These are phyloP conservation scores for Aelia acuminata DNA, from an alignment of 2,888 invertebrate genomes.

Conservation along the genomic window DNA sequence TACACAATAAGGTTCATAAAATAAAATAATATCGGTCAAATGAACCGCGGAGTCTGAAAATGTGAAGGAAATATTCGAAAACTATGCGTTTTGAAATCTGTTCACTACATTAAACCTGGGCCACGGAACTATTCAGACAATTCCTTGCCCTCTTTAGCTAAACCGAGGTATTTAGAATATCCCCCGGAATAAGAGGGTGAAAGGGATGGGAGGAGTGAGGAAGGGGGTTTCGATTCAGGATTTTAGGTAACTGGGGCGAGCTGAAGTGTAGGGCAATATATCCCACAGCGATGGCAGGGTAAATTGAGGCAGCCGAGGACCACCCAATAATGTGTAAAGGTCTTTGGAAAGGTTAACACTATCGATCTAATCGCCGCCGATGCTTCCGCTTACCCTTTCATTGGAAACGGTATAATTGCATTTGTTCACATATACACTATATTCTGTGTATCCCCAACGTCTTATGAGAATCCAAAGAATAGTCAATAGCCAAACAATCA, in stretches of 20 bases:
- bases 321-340: constrained; percentile 25
- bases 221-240: neutral
- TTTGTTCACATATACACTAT: too few relatives aligned
- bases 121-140: neutral
- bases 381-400: neutral
- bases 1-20: too few relatives aligned
- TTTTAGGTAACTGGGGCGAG: constrained; percentile 30
- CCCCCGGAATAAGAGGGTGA: neutral
- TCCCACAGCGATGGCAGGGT: neutral
- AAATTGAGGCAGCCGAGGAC: constrained; percentile 2
- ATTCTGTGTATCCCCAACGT: too few relatives aligned
- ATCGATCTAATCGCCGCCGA: neutral
- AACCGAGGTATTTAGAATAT: neutral
- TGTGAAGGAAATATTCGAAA: neutral
- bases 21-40: too few relatives aligned
- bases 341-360: constrained; percentile 35
- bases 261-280: constrained; percentile 45
- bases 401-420: neutral
- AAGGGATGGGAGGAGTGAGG: neutral
- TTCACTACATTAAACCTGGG: neutral
- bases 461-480: too few relatives aligned
- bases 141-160: neutral
- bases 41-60: too few relatives aligned
- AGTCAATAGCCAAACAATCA: too few relatives aligned
- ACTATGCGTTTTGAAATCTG: neutral